Evolutionary conservation across 2,888 invertebrate species (phyloP).

Genomic region (Hypsopygia costalis): DNA sequence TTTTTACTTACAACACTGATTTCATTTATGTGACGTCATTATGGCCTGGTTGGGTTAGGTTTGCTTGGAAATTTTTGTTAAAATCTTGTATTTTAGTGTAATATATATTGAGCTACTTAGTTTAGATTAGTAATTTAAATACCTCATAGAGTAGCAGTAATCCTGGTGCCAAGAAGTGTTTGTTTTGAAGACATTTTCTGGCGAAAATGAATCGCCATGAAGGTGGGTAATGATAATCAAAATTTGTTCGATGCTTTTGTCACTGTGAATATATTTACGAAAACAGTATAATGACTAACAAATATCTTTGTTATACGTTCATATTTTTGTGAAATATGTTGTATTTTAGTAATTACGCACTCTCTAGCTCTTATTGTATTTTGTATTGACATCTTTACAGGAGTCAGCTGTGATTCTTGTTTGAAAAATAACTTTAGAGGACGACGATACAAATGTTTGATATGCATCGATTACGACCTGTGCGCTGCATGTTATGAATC

Average conservation of each 20-base stretch:
- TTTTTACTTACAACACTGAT: slow-evolving; percentile 11
- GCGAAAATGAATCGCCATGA: slow-evolving; percentile 96
- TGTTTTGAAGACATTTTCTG: slow-evolving; percentile 68
- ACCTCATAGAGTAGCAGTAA: slow-evolving; percentile 71
- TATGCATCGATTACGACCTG: slow-evolving; percentile 99
- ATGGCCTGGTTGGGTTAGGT: slow-evolving; percentile 87
- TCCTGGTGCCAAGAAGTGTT: slow-evolving; percentile 72
- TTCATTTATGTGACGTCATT: slow-evolving; percentile 80
- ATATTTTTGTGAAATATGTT: background rate
- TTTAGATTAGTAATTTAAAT: slow-evolving; percentile 77
- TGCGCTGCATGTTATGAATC: slow-evolving; percentile 98
- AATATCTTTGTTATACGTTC: slow-evolving; percentile 15
- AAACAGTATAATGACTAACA: slow-evolving; percentile 32
- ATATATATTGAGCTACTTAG: slow-evolving; percentile 80
- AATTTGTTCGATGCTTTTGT: slow-evolving; percentile 77
- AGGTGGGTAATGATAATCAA: slow-evolving; percentile 87
- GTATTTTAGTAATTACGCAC: slow-evolving; percentile 8
- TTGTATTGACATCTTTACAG: slow-evolving; percentile 81
- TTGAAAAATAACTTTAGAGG: slow-evolving; percentile 98
- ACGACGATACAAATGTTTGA: slow-evolving; percentile 98
- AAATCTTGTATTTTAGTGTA: slow-evolving; percentile 83
- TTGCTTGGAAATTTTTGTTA: slow-evolving; percentile 85
- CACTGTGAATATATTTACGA: slow-evolving; percentile 59
- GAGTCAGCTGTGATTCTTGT: slow-evolving; percentile 99
- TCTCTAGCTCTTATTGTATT: slow-evolving; percentile 35